Conservation (phyloP, 2,888 invertebrate species). For the Willowsia nigromaculata region DNA sequence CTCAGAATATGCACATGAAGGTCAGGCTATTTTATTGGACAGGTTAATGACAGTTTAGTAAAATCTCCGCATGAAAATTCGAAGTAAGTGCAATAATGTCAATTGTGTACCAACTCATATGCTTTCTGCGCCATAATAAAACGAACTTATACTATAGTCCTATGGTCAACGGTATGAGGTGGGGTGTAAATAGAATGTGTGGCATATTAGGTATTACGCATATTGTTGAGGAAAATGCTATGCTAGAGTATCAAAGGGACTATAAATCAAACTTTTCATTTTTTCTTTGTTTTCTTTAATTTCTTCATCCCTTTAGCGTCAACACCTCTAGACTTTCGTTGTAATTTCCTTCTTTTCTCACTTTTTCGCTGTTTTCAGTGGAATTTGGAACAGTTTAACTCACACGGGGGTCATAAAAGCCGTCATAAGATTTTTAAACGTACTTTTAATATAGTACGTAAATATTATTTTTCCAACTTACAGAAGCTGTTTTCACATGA, state of each 20-base stretch:
- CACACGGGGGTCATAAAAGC: neutral
- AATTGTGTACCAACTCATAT: too few species aligned
- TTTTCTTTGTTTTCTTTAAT: neutral
- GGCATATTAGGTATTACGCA: too few species aligned
- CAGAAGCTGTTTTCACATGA: neutral
- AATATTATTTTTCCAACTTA: neutral
- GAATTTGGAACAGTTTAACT: slow-evolving; percentile 47
- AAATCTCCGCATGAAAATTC: neutral
- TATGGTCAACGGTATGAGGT: too few species aligned
- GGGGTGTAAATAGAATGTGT: too few species aligned
- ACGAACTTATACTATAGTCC: too few species aligned
- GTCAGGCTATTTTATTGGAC: slow-evolving; percentile 32
- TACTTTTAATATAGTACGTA: neutral
- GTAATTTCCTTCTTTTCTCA: neutral
- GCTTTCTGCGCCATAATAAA: too few species aligned
- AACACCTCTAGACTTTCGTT: neutral
- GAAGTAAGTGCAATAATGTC: too few species aligned
- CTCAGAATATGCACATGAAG: slow-evolving; percentile 33
- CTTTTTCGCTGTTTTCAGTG: neutral
- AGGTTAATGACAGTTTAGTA: slow-evolving; percentile 50
- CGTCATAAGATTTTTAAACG: neutral
- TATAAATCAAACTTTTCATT: neutral
- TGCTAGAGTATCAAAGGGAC: too few species aligned
- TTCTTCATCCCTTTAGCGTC: neutral
- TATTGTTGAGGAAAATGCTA: too few species aligned